Percentiles rank a stretch among this genome's conserved stretches.
Evolutionary conservation across 2,113 vertebrate genomes (phyloP).

Genomic region (Ptilorrhoa leucosticta): DNA sequence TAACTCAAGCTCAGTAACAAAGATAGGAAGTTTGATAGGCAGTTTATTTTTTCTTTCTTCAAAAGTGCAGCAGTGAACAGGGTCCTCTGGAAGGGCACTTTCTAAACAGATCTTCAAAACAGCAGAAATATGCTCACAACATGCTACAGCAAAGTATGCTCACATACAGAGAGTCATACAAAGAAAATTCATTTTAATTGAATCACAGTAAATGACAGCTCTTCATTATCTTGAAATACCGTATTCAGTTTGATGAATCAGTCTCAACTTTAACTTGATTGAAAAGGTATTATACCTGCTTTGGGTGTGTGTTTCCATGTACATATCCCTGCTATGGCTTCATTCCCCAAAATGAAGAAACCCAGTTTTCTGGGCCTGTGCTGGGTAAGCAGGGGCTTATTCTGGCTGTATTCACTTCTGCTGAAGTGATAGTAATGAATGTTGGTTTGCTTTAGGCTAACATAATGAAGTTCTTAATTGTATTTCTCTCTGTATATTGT

Average conservation of each 20-base stretch:
- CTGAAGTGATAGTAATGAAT: neutral
- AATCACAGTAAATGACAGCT: neutral
- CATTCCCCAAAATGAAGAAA: neutral
- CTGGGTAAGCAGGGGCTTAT: neutral
- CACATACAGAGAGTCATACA: conserved; percentile 15
- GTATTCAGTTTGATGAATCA: neutral
- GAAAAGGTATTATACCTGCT: neutral
- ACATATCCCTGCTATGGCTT: neutral
- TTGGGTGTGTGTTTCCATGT: neutral
- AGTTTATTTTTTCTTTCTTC: conserved; percentile 63
- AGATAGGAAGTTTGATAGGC: conserved; percentile 36
- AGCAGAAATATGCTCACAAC: conserved; percentile 11
- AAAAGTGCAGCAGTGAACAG: conserved; percentile 84
- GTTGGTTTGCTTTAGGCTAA: neutral
- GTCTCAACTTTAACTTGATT: neutral
- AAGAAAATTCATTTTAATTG: neutral
- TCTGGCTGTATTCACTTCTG: neutral
- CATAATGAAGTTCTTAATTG: neutral
- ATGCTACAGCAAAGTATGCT: conserved; percentile 45
- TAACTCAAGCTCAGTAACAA: neutral
- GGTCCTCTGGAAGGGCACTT: conserved; percentile 79
- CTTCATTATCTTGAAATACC: neutral
- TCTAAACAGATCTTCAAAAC: conserved; percentile 55
- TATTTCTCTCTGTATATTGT: neutral
- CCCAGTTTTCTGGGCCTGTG: neutral